Evolutionary conservation across 2,797 vertebrate species (phyloP).

Genomic region (Chromobotia macracanthus): DNA sequence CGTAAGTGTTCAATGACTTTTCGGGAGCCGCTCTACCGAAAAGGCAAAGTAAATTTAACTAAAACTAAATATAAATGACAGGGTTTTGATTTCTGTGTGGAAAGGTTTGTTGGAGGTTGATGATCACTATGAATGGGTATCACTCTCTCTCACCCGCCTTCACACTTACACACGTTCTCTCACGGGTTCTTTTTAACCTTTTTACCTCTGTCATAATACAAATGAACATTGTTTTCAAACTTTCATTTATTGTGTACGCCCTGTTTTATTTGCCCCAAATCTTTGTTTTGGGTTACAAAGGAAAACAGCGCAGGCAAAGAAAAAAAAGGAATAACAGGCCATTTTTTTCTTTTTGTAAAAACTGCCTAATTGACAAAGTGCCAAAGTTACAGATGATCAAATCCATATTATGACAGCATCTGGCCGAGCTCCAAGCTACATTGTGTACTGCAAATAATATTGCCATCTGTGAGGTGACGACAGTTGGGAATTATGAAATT

Average conservation of each 20-base stretch:
- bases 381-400: slow-evolving; percentile 76
- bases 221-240: not conserved
- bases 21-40: too few species aligned
- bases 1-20: too few species aligned
- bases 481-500: slow-evolving; percentile 67
- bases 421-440: slow-evolving; percentile 72
- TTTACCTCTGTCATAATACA: not conserved
- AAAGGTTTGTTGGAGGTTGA: too few species aligned
- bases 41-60: too few species aligned
- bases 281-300: slow-evolving; percentile 27
- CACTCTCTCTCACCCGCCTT: too few species aligned
- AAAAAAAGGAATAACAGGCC: not conserved
- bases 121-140: too few species aligned
- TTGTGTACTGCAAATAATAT: slow-evolving; percentile 72
- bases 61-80: too few species aligned
- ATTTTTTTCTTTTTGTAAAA: slow-evolving; percentile 60
- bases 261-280: not conserved
- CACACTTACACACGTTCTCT: too few species aligned
- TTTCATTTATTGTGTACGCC: not conserved
- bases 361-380: slow-evolving; percentile 69
- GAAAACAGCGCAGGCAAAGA: slow-evolving; percentile 13
- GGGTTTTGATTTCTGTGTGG: too few species aligned
- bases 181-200: not conserved
- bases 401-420: slow-evolving; percentile 68
- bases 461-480: slow-evolving; percentile 75